phyloP scores from a whole-genome alignment of 2,113 vertebrate species.

The Otis tarda region DNA sequence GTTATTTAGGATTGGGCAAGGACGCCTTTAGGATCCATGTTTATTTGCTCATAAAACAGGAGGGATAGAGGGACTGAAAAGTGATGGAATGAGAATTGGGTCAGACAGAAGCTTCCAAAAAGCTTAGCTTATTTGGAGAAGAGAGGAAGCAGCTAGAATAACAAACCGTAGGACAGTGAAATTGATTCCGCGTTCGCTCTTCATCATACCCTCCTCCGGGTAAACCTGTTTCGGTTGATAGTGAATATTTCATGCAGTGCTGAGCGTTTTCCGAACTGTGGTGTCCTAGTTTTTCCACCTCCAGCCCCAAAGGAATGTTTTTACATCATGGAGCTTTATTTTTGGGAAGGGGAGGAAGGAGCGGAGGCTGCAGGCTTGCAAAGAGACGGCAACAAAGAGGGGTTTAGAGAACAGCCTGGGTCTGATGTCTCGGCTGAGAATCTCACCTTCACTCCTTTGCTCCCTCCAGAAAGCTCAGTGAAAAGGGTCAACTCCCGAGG shows the following conservation, averaged over 20 bases:
- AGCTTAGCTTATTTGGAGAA: slow-evolving; percentile 32
- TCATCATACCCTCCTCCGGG: slow-evolving; percentile 59
- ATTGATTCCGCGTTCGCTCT: slow-evolving; percentile 39
- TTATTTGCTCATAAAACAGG: neutral
- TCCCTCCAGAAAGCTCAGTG: neutral
- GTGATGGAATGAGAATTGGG: slow-evolving; percentile 20
- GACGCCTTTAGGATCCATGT: slow-evolving; percentile 1
- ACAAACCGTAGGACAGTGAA: slow-evolving; percentile 50
- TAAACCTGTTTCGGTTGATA: slow-evolving; percentile 68
- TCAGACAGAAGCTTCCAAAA: slow-evolving; percentile 48
- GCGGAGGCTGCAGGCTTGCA: slow-evolving; percentile 24
- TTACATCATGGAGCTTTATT: slow-evolving; percentile 69
- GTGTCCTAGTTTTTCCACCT: slow-evolving; percentile 71
- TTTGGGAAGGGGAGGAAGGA: slow-evolving; percentile 59
- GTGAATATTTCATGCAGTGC: slow-evolving; percentile 73
- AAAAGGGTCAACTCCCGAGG: neutral
- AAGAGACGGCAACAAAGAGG: slow-evolving; percentile 12
- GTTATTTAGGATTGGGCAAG: slow-evolving; percentile 1
- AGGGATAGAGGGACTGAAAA: neutral
- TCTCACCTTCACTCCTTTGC: neutral
- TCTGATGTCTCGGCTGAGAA: neutral
- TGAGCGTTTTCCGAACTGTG: slow-evolving; percentile 55
- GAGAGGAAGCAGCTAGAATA: slow-evolving; percentile 28
- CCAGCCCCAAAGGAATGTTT: slow-evolving; percentile 72
- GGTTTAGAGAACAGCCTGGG: slow-evolving; percentile 8